Evolutionary conservation across 2,797 vertebrate species (phyloP), one percentile per base, ranked within the genome.

Genomic region (Peromyscus melanophrys): DNA sequence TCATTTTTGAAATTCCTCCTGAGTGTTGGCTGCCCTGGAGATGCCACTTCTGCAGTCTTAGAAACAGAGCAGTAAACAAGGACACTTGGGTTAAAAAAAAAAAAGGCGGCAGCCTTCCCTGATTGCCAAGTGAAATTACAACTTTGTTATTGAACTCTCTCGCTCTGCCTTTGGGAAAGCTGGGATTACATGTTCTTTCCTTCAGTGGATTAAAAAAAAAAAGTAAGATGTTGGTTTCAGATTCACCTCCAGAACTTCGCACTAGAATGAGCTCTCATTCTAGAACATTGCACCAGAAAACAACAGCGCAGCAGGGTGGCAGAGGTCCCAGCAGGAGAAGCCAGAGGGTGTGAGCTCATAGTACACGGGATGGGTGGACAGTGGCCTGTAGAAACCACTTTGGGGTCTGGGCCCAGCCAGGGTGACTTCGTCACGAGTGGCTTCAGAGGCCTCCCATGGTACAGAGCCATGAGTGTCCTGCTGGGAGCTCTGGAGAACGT

Each of bases 21-120:
- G 78, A 81, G 94, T 91, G 87, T 77, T 63, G 75, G 85, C 77
- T 83, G 89, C 93, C 94, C 71, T 87, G 92, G 95, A 97, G 96
- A 95, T 87, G 57, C 82, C 59, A 69, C 90, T 94, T 97, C 90
- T 97, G 94, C 71, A 88, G 90, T 96, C 92, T 96, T 94, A 92
- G 97, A 95, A 95, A 95, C 67, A 96, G 95, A 97, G 94, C 92
- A 97, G 96, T 94, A 97, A 97, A 95, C 92, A 97, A 96, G 78
- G 96, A 88, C 65, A 46, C 55, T 96, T 96, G 87, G 84, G 12
- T 19, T 6, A 52, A 13, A 52, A 52, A 52, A 52, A 49, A 52
- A 52, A 3, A 40, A 19, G 61, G 31, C 13, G 46, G 46, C 37
- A 29, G 67, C 31, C 91, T 87, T n/a, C 25, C 59, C 59, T 16